Conservation (phyloP, 2,888 invertebrate species). For the Phanerotoma sp. region DNA sequence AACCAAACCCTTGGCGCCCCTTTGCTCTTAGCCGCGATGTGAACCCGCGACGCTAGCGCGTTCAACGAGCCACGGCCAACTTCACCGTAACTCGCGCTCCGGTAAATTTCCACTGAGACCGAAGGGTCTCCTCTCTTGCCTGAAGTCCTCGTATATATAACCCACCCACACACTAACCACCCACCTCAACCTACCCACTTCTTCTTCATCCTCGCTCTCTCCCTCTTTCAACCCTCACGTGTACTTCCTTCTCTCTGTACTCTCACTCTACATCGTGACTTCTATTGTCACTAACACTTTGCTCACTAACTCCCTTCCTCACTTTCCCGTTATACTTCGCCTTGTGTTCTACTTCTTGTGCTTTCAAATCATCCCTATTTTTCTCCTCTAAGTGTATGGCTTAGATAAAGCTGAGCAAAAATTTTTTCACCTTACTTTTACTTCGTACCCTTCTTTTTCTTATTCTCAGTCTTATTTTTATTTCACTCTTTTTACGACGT, state of each 20-base stretch:
- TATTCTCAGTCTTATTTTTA: too few relatives aligned
- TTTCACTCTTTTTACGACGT: too few relatives aligned
- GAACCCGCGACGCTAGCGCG: slow-evolving; percentile 35
- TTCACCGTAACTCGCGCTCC: slow-evolving; percentile 52
- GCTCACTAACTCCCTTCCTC: not conserved
- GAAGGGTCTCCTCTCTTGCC: slow-evolving; percentile 1
- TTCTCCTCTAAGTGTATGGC: not conserved
- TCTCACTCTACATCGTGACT: slow-evolving; percentile 2
- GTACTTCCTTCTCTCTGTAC: not conserved
- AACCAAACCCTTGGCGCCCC: slow-evolving; percentile 49
- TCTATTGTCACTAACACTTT: slow-evolving; percentile 3
- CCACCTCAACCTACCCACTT: too few relatives aligned
- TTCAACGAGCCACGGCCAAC: slow-evolving; percentile 45
- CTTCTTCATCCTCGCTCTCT: too few relatives aligned
- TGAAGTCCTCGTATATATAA: not conserved
- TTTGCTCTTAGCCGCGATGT: slow-evolving; percentile 46
- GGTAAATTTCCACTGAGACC: slow-evolving; percentile 49
- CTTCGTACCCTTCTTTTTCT: not conserved
- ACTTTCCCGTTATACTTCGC: slow-evolving; percentile 1
- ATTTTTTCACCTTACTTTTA: not conserved
- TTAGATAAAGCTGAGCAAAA: not conserved
- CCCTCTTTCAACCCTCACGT: not conserved
- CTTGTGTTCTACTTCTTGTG: not conserved
- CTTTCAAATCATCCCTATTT: slow-evolving; percentile 1
- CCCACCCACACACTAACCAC: not conserved